These are phyloP conservation scores for Peromyscus nudipes DNA, from an alignment of 2,797 vertebrate species.

Conservation along the genomic window DNA sequence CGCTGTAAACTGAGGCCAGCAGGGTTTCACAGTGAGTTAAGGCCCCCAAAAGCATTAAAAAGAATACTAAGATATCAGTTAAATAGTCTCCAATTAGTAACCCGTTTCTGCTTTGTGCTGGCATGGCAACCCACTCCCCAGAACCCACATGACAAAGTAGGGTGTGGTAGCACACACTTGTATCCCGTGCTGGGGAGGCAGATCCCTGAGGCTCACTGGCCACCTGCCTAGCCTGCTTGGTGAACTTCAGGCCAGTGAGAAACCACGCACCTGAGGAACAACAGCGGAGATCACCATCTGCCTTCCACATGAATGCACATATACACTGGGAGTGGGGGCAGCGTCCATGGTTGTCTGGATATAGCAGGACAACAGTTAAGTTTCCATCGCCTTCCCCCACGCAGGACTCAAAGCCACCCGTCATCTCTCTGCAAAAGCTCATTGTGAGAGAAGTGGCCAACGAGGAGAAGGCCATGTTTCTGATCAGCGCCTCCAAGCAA, in stretches of 20 bases:
- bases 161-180: background rate
- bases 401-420: conserved; percentile 94
- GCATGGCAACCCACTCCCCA: background rate
- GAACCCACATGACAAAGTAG: background rate
- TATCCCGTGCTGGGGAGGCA: background rate
- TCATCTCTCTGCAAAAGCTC: conserved; percentile 94
- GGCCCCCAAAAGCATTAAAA: background rate
- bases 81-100: background rate
- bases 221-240: background rate
- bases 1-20: background rate
- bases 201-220: background rate
- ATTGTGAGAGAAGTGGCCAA: conserved; percentile 96
- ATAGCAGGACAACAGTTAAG: background rate
- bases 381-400: background rate
- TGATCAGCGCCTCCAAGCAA: conserved; percentile 92
- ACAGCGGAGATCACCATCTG: background rate
- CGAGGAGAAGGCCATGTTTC: conserved; percentile 95
- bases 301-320: fast-evolving
- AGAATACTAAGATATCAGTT: background rate
- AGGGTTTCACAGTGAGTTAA: background rate
- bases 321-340: background rate
- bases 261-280: background rate
- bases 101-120: background rate
- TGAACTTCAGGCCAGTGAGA: background rate
- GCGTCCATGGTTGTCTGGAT: fast-evolving